A percentile compares a stretch with the other conserved stretches of the same genome.
Evolutionary conservation across 2,888 invertebrate genomes (phyloP).

Genomic region (Yponomeuta plumbellus): DNA sequence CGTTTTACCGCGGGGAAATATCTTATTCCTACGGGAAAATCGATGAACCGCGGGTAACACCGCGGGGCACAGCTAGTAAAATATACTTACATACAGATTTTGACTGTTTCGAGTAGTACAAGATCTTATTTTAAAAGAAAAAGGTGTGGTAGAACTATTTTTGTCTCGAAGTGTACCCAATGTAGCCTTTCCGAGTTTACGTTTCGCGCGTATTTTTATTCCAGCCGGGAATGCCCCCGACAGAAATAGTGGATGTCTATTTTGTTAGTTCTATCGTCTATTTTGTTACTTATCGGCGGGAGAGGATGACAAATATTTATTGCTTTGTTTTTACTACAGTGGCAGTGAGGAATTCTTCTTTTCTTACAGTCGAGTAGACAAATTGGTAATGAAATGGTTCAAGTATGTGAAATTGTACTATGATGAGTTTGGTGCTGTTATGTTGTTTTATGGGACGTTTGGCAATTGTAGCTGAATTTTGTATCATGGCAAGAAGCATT

Average conservation of each 20-base stretch:
- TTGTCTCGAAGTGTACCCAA: no score
- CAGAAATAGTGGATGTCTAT: neutral
- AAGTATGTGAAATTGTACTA: neutral
- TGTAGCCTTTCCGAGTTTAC: neutral
- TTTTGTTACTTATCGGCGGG: slow-evolving; percentile 1
- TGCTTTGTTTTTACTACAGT: neutral
- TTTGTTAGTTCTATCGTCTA: neutral
- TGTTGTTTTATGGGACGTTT: no score
- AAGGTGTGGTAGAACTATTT: no score
- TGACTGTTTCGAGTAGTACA: no score
- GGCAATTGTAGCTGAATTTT: no score
- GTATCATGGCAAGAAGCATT: no score
- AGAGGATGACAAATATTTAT: slow-evolving; percentile 1
- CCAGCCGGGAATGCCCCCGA: neutral
- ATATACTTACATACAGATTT: no score
- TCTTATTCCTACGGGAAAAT: no score
- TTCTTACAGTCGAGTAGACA: neutral
- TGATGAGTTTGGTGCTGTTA: neutral
- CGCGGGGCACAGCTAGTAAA: no score
- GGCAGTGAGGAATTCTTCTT: neutral
- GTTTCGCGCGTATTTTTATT: slow-evolving; percentile 5
- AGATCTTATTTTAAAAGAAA: no score
- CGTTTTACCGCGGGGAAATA: no score
- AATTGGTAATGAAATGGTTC: neutral
- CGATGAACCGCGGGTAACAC: no score